Percentiles rank a stretch among this genome's conserved stretches.
These are phyloP conservation scores for Melanotus villosus DNA, from an alignment of 2,888 invertebrate species.

Conservation along the genomic window DNA sequence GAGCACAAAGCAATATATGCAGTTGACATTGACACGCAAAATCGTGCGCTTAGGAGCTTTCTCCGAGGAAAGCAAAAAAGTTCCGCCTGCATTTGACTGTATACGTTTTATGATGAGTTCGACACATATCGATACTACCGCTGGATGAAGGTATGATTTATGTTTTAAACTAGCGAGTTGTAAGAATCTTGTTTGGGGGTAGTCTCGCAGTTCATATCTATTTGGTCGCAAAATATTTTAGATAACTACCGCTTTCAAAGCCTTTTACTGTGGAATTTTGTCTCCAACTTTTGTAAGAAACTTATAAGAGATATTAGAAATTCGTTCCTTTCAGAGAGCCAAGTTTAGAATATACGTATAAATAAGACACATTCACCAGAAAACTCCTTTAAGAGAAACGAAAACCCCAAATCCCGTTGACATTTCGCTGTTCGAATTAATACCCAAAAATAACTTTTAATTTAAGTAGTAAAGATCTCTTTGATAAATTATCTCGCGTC, in stretches of 20 bases:
- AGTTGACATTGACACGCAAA: conserved; percentile 28
- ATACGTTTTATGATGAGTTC: conserved; percentile 30
- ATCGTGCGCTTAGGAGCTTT: conserved; percentile 31
- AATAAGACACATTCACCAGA: no score
- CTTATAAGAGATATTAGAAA: background rate
- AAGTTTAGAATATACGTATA: no score
- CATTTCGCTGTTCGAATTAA: background rate
- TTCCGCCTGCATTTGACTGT: conserved; percentile 34
- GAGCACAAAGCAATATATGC: conserved; percentile 19
- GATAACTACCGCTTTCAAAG: background rate
- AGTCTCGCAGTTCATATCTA: conserved; percentile 9
- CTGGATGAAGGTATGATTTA: conserved; percentile 30
- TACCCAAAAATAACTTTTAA: background rate
- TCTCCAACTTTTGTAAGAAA: background rate
- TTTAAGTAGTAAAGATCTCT: background rate
- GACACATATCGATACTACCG: conserved; percentile 36
- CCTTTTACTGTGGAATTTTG: background rate
- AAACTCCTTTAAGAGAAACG: no score
- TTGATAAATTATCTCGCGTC: conserved; percentile 3
- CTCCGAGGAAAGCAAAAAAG: conserved; percentile 23
- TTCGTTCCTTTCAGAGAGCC: no score
- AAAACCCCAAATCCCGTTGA: background rate
- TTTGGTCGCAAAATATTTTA: conserved; percentile 14
- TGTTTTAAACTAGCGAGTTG: conserved; percentile 26
- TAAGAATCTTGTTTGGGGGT: conserved; percentile 13